phyloP scores from a whole-genome alignment of 2,113 vertebrate genomes.

The Petroica traversi region DNA sequence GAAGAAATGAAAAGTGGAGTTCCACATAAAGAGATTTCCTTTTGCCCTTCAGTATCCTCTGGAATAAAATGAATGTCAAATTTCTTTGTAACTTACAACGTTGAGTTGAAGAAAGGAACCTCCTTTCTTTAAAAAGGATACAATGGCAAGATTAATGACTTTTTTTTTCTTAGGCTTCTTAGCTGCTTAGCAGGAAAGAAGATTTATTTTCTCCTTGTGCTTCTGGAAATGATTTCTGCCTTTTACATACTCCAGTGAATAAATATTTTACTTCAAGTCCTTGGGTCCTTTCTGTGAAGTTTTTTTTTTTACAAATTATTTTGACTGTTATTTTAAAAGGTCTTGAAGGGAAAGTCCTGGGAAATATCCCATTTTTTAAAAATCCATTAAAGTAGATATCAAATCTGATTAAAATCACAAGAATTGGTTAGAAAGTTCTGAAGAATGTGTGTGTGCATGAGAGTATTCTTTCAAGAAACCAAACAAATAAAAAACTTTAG shows the following conservation, averaged over 20 bases:
- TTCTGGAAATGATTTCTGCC: background rate
- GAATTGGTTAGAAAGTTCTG: background rate
- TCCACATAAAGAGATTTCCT: background rate
- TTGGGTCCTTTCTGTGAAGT: background rate
- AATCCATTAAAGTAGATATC: background rate
- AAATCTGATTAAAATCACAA: too few species aligned
- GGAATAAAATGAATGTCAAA: background rate
- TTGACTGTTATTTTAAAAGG: background rate
- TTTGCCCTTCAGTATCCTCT: background rate
- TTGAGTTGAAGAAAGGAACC: background rate
- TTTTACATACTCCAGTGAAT: background rate
- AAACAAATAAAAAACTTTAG: fast-evolving
- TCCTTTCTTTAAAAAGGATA: background rate
- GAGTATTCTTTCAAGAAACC: background rate
- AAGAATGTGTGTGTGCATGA: background rate
- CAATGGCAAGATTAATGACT: background rate
- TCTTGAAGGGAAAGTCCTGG: background rate
- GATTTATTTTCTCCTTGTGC: background rate
- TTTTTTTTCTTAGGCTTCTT: background rate
- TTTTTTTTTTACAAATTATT: background rate
- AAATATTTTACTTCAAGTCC: background rate
- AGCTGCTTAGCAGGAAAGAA: background rate
- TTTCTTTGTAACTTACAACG: background rate
- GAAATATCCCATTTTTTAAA: background rate
- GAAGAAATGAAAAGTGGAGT: conserved; percentile 56